Percentiles rank a stretch among this genome's conserved stretches.
These are phyloP conservation scores for Gila robusta DNA, from an alignment of 2,797 vertebrate species.

Conservation along the genomic window DNA sequence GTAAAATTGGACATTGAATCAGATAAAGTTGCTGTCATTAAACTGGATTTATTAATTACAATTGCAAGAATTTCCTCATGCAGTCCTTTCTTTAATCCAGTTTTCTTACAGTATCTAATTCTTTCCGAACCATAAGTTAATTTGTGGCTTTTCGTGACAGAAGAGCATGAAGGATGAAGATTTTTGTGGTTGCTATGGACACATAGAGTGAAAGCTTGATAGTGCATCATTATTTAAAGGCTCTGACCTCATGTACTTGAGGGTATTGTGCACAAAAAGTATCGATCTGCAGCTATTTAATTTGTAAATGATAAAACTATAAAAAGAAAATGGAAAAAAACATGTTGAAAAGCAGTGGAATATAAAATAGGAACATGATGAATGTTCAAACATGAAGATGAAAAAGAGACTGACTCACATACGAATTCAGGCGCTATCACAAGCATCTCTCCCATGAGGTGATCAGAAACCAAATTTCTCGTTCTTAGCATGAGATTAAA, in stretches of 20 bases:
- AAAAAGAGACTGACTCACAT: conserved; percentile 45
- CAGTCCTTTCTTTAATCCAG: conserved; percentile 35
- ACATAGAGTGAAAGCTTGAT: conserved; percentile 49
- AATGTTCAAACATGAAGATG: conserved; percentile 41
- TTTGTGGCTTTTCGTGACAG: conserved; percentile 37
- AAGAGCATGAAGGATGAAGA: conserved; percentile 43
- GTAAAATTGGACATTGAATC: conserved; percentile 27
- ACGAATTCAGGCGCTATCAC: conserved; percentile 3
- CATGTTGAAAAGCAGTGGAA: conserved; percentile 20
- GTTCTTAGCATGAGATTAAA: conserved; percentile 51
- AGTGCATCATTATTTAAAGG: conserved; percentile 49
- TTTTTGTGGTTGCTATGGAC: conserved; percentile 63
- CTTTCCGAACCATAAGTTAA: conserved; percentile 36
- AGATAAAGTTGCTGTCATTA: conserved; percentile 6
- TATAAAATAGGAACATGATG: conserved; percentile 38
- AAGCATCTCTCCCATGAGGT: conserved; percentile 34
- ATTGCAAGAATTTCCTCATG: conserved; percentile 37
- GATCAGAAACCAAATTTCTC: conserved; percentile 51
- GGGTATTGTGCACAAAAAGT: conserved; percentile 40
- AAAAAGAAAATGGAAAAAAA: conserved; percentile 12
- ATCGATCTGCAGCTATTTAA: conserved; percentile 33
- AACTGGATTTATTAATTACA: conserved; percentile 35
- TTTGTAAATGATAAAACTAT: conserved; percentile 30
- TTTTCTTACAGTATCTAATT: conserved; percentile 40
- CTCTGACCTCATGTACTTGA: conserved; percentile 52